Conservation (phyloP, 1,140 invertebrate species). For the Pogonus chalceus region DNA sequence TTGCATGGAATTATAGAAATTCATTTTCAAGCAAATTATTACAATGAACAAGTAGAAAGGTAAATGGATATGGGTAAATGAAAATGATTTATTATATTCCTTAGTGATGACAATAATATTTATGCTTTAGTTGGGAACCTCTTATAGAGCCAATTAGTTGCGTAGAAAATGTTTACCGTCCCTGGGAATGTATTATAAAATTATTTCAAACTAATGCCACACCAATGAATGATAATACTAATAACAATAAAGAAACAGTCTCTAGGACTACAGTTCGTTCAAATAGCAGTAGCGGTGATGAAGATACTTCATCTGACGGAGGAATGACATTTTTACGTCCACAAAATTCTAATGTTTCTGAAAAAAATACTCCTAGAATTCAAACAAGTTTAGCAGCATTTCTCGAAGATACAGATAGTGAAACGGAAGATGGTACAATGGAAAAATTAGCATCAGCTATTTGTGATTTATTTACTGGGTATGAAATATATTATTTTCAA, state of each 20-base stretch:
- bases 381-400: slow-evolving; percentile 42
- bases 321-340: slow-evolving; percentile 46
- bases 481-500: slow-evolving; percentile 19
- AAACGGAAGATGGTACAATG: slow-evolving; percentile 59
- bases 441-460: slow-evolving; percentile 62
- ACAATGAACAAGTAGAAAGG: slow-evolving; percentile 58
- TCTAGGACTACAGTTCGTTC: background rate
- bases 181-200: slow-evolving; percentile 63
- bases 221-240: background rate
- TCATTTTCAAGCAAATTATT: slow-evolving; percentile 60
- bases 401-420: slow-evolving; percentile 67
- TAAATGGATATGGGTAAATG: too few relatives aligned
- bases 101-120: too few relatives aligned
- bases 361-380: slow-evolving; percentile 25
- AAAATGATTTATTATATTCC: too few relatives aligned
- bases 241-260: background rate
- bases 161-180: slow-evolving; percentile 54
- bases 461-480: slow-evolving; percentile 61
- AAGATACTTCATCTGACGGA: slow-evolving; percentile 25
- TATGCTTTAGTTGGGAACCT: slow-evolving; percentile 81
- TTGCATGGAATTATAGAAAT: slow-evolving; percentile 44
- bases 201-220: slow-evolving; percentile 38
- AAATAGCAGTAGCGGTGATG: background rate
- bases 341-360: slow-evolving; percentile 32
- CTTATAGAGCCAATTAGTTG: slow-evolving; percentile 62